These are phyloP conservation scores for Syngnathus floridae DNA, from an alignment of 2,113 vertebrate species.

Conservation along the genomic window DNA sequence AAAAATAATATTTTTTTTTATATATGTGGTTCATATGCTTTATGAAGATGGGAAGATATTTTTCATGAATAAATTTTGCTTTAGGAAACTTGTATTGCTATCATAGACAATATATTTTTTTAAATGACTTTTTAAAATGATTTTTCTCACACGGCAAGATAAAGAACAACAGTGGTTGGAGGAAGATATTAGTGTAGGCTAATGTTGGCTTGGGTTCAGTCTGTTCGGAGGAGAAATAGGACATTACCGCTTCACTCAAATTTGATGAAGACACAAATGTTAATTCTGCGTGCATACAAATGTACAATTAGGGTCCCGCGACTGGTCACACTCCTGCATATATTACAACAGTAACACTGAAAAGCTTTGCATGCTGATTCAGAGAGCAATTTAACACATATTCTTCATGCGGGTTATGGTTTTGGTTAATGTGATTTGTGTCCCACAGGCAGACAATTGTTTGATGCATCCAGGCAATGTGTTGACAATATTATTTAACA, in stretches of 20 bases:
- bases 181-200: background rate
- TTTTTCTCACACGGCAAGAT: too few species aligned
- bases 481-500: conserved; percentile 2
- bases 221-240: background rate
- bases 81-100: too few species aligned
- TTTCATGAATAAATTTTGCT: too few species aligned
- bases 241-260: background rate
- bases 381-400: background rate
- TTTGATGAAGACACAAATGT: background rate
- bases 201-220: background rate
- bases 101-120: too few species aligned
- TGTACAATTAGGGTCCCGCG: background rate
- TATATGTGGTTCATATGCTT: too few species aligned
- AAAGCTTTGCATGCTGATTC: background rate
- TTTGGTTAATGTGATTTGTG: conserved; percentile 1
- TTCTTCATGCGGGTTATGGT: background rate
- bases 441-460: background rate
- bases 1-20: too few species aligned
- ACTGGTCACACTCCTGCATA: background rate
- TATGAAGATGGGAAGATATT: too few species aligned
- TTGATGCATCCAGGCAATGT: background rate
- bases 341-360: background rate
- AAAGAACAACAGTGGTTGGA: background rate
- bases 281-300: background rate
- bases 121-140: too few species aligned